Conservation (phyloP, 2,888 invertebrate genomes). For the Platycheirus albimanus region DNA sequence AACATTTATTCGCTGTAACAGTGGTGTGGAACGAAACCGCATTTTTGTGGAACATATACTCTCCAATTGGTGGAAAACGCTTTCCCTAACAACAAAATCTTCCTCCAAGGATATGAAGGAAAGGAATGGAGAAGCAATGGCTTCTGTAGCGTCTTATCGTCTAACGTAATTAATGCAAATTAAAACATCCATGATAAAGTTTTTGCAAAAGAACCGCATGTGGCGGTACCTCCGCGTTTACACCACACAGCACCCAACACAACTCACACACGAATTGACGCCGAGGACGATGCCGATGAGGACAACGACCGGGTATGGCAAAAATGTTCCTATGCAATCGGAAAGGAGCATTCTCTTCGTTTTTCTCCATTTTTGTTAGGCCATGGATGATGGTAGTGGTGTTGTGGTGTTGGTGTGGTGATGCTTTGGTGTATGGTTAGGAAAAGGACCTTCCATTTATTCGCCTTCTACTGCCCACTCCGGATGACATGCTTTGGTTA, state of each 20-base stretch:
- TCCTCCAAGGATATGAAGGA: background rate
- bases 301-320: slow-evolving; percentile 2
- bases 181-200: slow-evolving; percentile 60
- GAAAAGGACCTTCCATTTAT: slow-evolving; percentile 5
- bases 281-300: background rate
- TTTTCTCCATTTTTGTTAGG: slow-evolving; percentile 3
- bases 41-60: slow-evolving; percentile 37
- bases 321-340: slow-evolving; percentile 51
- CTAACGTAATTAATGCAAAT: slow-evolving; percentile 68
- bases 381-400: background rate
- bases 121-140: slow-evolving; percentile 12
- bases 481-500: slow-evolving; percentile 55
- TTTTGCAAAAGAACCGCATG: slow-evolving; percentile 33
- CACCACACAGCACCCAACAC: slow-evolving; percentile 10
- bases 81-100: slow-evolving; percentile 11
- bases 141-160: slow-evolving; percentile 29
- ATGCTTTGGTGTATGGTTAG: slow-evolving; percentile 5
- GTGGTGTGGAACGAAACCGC: slow-evolving; percentile 33
- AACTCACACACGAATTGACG: slow-evolving; percentile 3
- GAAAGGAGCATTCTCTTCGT: slow-evolving; percentile 21
- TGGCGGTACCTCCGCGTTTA: slow-evolving; percentile 18
- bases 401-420: too few relatives aligned
- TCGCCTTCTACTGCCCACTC: background rate
- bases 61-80: slow-evolving; percentile 37
- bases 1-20: background rate